Evolutionary conservation across 1,140 invertebrate genomes (phyloP).

Genomic region (Megathymus violae): DNA sequence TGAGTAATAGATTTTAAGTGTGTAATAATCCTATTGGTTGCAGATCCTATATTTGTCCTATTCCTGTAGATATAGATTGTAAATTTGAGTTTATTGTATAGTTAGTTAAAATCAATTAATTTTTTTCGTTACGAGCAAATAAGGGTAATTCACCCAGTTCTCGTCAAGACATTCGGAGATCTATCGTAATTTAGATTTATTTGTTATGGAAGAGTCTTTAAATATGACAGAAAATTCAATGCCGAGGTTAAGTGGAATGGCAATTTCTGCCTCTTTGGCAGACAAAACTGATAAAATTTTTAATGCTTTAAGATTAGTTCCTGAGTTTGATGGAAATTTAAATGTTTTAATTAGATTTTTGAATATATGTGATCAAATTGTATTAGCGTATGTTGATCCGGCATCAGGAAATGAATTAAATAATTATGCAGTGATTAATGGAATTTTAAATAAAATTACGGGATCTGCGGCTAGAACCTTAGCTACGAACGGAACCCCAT

Average conservation of each 20-base stretch:
- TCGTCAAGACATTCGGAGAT: neutral
- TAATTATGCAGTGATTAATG: slow-evolving; percentile 25
- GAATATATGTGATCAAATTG: slow-evolving; percentile 23
- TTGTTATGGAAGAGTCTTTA: slow-evolving; percentile 2
- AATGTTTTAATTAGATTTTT: slow-evolving; percentile 22
- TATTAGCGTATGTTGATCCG: slow-evolving; percentile 9
- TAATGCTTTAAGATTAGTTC: slow-evolving; percentile 14
- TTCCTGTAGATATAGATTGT: neutral
- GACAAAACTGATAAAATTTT: slow-evolving; percentile 8
- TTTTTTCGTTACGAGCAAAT: neutral
- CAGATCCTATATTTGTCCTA: neutral
- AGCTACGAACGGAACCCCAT: slow-evolving; percentile 13
- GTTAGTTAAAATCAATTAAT: neutral
- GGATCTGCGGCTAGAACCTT: slow-evolving; percentile 14
- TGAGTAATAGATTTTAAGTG: slow-evolving; percentile 7
- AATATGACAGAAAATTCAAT: slow-evolving; percentile 12
- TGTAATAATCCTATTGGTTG: slow-evolving; percentile 13
- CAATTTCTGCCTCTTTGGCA: neutral
- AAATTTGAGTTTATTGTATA: neutral
- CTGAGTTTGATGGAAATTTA: slow-evolving; percentile 21
- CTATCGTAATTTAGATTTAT: slow-evolving; percentile 12
- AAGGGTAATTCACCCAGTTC: slow-evolving; percentile 3
- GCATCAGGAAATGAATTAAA: slow-evolving; percentile 5
- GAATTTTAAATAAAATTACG: slow-evolving; percentile 31
- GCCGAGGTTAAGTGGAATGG: neutral